phyloP scores from a whole-genome alignment of 2,888 invertebrate species.

The Zelleria hepariella region DNA sequence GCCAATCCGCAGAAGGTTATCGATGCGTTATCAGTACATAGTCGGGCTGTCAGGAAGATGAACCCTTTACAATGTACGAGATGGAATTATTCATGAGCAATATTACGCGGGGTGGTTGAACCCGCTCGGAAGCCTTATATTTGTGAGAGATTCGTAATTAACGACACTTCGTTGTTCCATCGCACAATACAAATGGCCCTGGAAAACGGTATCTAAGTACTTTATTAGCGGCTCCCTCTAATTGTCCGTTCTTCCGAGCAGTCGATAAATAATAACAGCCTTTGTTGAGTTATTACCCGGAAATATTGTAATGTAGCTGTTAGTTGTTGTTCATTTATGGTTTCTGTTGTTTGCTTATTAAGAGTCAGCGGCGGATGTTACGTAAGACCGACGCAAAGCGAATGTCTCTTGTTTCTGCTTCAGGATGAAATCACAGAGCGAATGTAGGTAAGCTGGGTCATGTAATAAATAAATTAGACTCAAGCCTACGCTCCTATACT shows the following conservation, averaged over 20 bases:
- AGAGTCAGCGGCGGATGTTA: background rate
- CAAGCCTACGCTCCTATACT: constrained; percentile 3
- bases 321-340: background rate
- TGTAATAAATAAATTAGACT: constrained; percentile 6
- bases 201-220: background rate
- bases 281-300: background rate
- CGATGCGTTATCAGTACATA: background rate
- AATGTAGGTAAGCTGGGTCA: background rate
- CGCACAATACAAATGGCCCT: background rate
- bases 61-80: constrained; percentile 20
- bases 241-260: background rate
- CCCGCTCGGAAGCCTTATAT: constrained; percentile 20
- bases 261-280: background rate
- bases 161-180: constrained; percentile 6
- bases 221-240: background rate
- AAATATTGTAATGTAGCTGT: background rate
- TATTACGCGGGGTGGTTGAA: constrained; percentile 16
- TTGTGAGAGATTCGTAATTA: constrained; percentile 12
- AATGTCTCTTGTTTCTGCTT: background rate
- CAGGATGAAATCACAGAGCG: background rate
- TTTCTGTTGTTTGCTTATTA: background rate
- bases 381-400: background rate
- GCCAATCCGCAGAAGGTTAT: background rate
- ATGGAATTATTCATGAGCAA: constrained; percentile 32
- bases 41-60: constrained; percentile 13